Evolutionary conservation across 2,888 invertebrate species (phyloP), one percentile per base, ranked within the genome.

Genomic region (Drosophila aldrichi): DNA sequence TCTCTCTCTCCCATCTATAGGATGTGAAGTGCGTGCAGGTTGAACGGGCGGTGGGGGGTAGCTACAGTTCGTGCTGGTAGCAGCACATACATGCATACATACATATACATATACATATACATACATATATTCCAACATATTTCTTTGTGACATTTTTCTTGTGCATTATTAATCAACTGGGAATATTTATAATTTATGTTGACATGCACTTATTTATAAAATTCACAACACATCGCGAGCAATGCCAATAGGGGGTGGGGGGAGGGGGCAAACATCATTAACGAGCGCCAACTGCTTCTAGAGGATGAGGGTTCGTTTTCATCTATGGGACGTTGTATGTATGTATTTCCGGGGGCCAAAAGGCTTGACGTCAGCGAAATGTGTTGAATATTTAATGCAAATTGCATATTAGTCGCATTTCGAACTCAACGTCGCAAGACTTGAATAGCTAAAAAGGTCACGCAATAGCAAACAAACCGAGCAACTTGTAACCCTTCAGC

Each of bases 101-200:
- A n/a, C n/a, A 22, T 22, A 22, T 22, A 22, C 20, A 22, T 2
- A 22, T 22, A 22, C 2, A 22, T 2, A 22, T 2, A 22, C 20
- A 22, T 22, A 22, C 7, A n/a, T 18, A 57, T 71, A 77, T 71
- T 79, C 56, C 60, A 54, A 48, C 65, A 77, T 89, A 75, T 76
- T 88, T 84, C 88, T 84, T 88, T 74, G 77, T 89, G 82, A 84
- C 85, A 81, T 84, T 79, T 84, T 66, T 61, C 75, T 72, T 77
- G 70, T 77, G 76, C 80, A 85, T 89, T 86, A 89, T 86, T 86
- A 86, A 86, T 86, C 90, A 86, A 86, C 76, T 69, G 85, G 72
- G 86, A 72, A 72, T 70, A 80, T 89, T 82, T 79, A 83, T 80
- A 89, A 88, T 86, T 88, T 82, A 86, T 88, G 90, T 88, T 82